Evolutionary conservation across 1,140 invertebrate genomes (phyloP).

Genomic region (Drosophila nigromelanica): DNA sequence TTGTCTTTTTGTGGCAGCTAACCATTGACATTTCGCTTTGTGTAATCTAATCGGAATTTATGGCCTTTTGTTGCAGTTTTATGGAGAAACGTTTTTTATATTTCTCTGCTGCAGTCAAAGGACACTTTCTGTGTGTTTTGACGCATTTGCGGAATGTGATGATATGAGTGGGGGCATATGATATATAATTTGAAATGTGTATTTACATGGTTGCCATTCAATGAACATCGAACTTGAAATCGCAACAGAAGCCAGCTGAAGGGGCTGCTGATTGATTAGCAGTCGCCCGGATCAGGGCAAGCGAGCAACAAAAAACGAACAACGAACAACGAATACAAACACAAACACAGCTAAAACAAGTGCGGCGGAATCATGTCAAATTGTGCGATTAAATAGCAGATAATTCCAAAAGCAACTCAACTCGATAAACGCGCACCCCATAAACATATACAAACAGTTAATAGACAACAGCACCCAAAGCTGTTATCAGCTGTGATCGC

Average conservation of each 20-base stretch:
- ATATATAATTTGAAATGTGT: constrained; percentile 25
- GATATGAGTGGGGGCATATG: background rate
- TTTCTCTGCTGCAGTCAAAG: constrained; percentile 4
- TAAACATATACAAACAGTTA: constrained; percentile 57
- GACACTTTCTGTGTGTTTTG: constrained; percentile 14
- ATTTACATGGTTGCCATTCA: constrained; percentile 37
- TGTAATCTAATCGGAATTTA: constrained; percentile 81
- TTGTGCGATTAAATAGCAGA: constrained; percentile 76
- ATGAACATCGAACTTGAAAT: constrained; percentile 7
- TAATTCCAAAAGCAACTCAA: constrained; percentile 75
- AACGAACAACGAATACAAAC: constrained; percentile 64
- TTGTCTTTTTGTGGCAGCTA: constrained; percentile 20
- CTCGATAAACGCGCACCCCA: constrained; percentile 51
- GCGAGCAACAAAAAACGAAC: too few species aligned
- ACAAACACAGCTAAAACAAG: constrained; percentile 69
- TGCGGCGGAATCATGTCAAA: constrained; percentile 74
- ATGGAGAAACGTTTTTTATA: constrained; percentile 32
- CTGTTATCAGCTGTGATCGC: constrained; percentile 12
- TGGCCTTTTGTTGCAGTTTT: constrained; percentile 65
- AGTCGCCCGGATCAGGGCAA: constrained; percentile 2
- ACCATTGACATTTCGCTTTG: constrained; percentile 63
- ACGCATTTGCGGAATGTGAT: constrained; percentile 19
- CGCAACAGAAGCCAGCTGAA: constrained; percentile 28
- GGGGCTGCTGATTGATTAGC: constrained; percentile 41
- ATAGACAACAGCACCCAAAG: constrained; percentile 56